Evolutionary conservation across 2,797 vertebrate species (phyloP).

Genomic region (Coluber constrictor): DNA sequence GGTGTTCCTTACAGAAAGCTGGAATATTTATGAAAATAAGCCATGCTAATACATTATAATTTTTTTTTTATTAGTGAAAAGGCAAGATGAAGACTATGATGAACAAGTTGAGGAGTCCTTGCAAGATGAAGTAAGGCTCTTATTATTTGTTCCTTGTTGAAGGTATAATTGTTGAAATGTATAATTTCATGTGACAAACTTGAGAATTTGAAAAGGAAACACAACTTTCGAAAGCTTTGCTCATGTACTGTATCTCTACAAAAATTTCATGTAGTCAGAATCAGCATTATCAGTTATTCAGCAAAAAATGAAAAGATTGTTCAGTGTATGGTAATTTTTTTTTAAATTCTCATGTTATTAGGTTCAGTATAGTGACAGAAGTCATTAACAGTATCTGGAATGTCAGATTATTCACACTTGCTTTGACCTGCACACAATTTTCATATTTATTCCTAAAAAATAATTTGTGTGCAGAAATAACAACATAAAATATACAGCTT

Average conservation of each 20-base stretch:
- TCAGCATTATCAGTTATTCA: neutral
- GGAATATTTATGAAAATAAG: slow-evolving; percentile 29
- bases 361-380: neutral
- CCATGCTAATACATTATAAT: slow-evolving; percentile 16
- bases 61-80: slow-evolving; percentile 81
- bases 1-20: neutral
- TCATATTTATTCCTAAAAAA: neutral
- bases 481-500: neutral
- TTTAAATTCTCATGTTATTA: neutral
- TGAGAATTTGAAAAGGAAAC: neutral
- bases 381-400: neutral
- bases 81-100: slow-evolving; percentile 98
- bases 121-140: slow-evolving; percentile 87
- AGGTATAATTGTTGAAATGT: neutral
- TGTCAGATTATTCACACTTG: neutral
- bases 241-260: neutral
- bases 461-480: neutral
- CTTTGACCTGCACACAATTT: neutral
- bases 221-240: neutral
- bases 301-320: neutral
- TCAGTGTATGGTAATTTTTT: neutral
- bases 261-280: neutral
- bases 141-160: neutral
- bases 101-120: slow-evolving; percentile 96
- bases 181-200: neutral